Conservation (phyloP, 2,113 vertebrate species). For the Pollachius pollachius region DNA sequence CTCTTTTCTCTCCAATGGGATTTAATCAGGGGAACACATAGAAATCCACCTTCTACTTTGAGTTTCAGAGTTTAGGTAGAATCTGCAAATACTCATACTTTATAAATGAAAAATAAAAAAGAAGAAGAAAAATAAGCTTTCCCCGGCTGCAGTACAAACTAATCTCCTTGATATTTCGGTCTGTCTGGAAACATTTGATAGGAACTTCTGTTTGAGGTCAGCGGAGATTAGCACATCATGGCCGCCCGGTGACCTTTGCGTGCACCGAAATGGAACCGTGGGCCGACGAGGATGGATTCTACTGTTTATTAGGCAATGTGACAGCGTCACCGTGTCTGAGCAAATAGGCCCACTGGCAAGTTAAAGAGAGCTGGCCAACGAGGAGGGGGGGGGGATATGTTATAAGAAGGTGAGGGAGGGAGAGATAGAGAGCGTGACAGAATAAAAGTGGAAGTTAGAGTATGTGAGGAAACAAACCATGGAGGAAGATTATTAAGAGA, state of each 20-base stretch:
- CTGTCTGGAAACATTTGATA: conserved; percentile 17
- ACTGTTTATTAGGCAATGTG: conserved; percentile 22
- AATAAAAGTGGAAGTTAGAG: conserved; percentile 5
- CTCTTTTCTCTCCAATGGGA: no score
- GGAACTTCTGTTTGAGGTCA: conserved; percentile 27
- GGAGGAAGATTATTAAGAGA: conserved; percentile 1
- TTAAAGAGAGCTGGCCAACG: not conserved
- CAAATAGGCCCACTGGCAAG: conserved; percentile 8
- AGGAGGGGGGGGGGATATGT: not conserved
- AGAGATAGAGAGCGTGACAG: not conserved
- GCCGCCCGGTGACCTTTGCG: conserved; percentile 6
- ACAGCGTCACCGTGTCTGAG: not conserved
- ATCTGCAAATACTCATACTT: no score
- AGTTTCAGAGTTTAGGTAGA: no score
- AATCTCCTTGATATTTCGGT: not conserved
- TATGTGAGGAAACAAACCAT: not conserved
- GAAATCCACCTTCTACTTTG: no score
- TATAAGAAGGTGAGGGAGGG: not conserved
- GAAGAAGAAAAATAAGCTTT: not conserved
- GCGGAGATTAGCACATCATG: not conserved
- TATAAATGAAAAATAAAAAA: no score
- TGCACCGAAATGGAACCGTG: conserved; percentile 35
- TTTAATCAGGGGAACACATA: no score
- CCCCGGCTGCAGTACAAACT: conserved; percentile 10
- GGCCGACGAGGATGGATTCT: conserved; percentile 8